Conservation (phyloP, 2,113 vertebrate species). For the Sakesphorus luctuosus region DNA sequence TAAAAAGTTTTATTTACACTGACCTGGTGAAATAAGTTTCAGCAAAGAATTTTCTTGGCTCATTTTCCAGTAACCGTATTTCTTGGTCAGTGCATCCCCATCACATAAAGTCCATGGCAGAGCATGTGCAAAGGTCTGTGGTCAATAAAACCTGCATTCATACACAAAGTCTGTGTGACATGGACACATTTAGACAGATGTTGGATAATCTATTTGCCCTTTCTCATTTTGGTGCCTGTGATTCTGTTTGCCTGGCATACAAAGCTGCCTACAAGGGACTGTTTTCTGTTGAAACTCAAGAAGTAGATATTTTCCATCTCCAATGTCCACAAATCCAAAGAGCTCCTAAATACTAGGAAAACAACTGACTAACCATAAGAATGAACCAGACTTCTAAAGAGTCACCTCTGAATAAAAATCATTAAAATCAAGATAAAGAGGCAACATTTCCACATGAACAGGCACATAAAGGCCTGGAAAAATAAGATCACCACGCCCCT, state of each 20-base stretch:
- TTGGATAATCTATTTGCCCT: background rate
- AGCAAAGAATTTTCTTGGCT: background rate
- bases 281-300: background rate
- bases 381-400: background rate
- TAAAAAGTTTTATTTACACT: background rate
- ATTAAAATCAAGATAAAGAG: background rate
- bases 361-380: background rate
- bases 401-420: background rate
- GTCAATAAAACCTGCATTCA: background rate
- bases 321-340: background rate
- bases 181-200: background rate
- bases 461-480: background rate
- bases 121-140: background rate
- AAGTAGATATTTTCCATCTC: background rate
- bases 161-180: background rate
- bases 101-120: background rate
- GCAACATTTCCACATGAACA: background rate
- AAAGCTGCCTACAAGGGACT: background rate
- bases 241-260: background rate
- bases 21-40: background rate
- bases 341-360: conserved; percentile 7
- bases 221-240: background rate
- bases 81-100: background rate
- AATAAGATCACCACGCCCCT: background rate
- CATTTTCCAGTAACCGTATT: background rate